Base-by-base conservation (phyloP, 1,140 invertebrate species). In the Lucilia sericata region DNA sequence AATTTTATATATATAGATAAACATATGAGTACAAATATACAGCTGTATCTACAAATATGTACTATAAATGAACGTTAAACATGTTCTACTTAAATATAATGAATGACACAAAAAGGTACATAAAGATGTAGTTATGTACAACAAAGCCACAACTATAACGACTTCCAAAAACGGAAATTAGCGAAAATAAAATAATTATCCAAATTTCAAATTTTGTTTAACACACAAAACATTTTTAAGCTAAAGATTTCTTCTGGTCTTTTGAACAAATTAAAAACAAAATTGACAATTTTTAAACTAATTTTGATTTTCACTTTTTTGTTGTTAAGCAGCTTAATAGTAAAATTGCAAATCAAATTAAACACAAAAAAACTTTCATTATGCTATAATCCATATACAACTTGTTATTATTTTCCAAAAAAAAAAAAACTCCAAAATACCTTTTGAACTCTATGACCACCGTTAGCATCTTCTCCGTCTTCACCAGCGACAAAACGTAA, bases 371-470 rank as follows among this genome's bases (percentile, higher is more conserved):
- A 42, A 42, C 42, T 42, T 42, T 42, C 42, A 42, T 42, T 42
- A 42, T 8, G 42, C 10, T 8, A 42, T 42, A 8, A 42, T 10
- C 7, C 5, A 7, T 17, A 17, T 4, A 7, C 55, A 13, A 65
- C 19, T 65, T 65, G 55, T 65, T 17, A 65, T 65, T 65, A 65
- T 65, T n/a, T 65, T 42, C 42, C 10, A 3, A 3, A 30, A 1
- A 30, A 30, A 30, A 30, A 30, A 42, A 55, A 75, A 5, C 17
- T n/a, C n/a, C n/a, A n/a, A n/a, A 19, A 70, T 83, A 83, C 82
- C 82, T 75, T 83, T 75, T 83, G 82, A 83, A 83, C 74, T 51
- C 74, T 25, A n/a, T 78, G 83, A 55, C 83, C 74, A 70, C 74
- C 30, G 30, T 82, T 82, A 55, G 49, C 80, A 60, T 82, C 80